Conservation (phyloP, 2,888 invertebrate genomes). For the Cephus sareptanus region DNA sequence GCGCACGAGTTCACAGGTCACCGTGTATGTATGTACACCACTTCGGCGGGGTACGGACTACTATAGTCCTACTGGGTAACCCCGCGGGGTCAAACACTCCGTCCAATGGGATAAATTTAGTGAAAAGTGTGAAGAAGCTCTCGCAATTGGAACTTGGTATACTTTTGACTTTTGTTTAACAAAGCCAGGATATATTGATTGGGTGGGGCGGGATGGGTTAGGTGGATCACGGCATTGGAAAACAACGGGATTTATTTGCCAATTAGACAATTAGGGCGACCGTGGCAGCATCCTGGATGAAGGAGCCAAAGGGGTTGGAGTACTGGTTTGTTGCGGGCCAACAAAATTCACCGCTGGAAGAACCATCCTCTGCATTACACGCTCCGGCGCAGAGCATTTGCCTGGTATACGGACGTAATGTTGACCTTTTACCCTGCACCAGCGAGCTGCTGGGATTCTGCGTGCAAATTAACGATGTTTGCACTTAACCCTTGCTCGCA, state of each 20-base stretch:
- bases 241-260: conserved; percentile 62
- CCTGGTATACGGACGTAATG: conserved; percentile 52
- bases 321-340: conserved; percentile 26
- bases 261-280: conserved; percentile 57
- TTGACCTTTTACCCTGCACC: conserved; percentile 62
- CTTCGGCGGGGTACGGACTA: neutral
- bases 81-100: neutral
- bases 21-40: neutral
- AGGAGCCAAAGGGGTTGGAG: conserved; percentile 22
- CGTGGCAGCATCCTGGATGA: conserved; percentile 21
- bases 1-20: neutral
- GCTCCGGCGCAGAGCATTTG: conserved; percentile 62
- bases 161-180: neutral
- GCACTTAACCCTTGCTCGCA: conserved; percentile 53
- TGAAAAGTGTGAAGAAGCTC: neutral
- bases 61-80: neutral
- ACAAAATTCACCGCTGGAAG: conserved; percentile 35
- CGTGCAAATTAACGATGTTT: conserved; percentile 65
- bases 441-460: conserved; percentile 37
- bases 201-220: neutral
- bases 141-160: neutral
- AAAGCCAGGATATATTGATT: neutral
- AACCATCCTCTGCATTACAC: conserved; percentile 51
- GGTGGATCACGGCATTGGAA: conserved; percentile 34
- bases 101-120: neutral